Base-by-base conservation (phyloP, 2,888 invertebrate genomes). In the Heteromyza rotundicornis region DNA sequence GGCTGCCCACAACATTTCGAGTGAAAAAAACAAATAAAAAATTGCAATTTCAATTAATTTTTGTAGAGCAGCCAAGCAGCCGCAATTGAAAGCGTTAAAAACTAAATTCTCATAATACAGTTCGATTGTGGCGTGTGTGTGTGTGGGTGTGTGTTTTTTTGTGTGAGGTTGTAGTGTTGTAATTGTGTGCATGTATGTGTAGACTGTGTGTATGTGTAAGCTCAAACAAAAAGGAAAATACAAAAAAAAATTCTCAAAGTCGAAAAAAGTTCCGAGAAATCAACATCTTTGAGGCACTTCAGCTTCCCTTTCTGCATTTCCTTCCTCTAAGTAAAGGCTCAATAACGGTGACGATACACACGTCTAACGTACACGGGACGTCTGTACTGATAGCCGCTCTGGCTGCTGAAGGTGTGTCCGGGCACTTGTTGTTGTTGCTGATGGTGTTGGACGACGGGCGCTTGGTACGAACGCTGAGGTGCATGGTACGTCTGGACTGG, bases 341-440 rank as follows among this genome's bases (percentile, higher is more conserved):
- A 67, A 8, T 47, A 63, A n/a, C 75, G 76, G 64, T 73, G 71
- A 62, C 80, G 80, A 57, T 76, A 70, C 61, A 71, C 64, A 67
- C 80, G 82, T 68, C 80, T 76, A 63, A 78, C 70, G 64, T 73
- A 76, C 58, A 79, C 75, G 60, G 82, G 81, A 32, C 80, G 81
- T 66, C 78, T 79, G 68, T 81, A 81, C 49, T 76, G 74, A 57
- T 81, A 81, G 57, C 81, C 81, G 27, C 64, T 67, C 64, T 72
- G 73, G 57, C 65, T 68, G 70, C 58, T 75, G 68, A 66, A 75
- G 7, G 68, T 44, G 52, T 80, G 80, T 47, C 80, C 79, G 7
- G 70, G 54, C 55, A 75, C 14, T 22, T 68, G 71, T 23, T 65
- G 68, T 12, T 19, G 27, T n/a, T 24, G 51, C 55, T 36, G 16